Conservation (phyloP, 2,888 invertebrate genomes). For the Schizotus pectinicornis region DNA sequence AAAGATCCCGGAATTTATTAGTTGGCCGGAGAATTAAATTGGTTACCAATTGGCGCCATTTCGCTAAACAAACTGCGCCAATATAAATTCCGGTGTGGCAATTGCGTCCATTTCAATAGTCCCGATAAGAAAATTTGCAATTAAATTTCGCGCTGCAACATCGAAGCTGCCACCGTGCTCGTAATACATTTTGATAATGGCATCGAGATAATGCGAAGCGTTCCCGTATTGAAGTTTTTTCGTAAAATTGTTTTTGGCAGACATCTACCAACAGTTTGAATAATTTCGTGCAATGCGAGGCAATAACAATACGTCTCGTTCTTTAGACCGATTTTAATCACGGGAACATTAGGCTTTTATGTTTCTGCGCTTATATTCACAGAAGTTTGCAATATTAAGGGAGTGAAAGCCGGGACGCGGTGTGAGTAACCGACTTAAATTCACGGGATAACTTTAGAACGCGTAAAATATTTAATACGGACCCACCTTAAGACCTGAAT, state of each 20-base stretch:
- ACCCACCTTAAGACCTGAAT: conserved; percentile 16
- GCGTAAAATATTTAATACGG: conserved; percentile 17
- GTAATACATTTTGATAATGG: conserved; percentile 1
- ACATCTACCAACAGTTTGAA: too few species aligned
- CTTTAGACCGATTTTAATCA: neutral
- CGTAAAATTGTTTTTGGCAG: too few species aligned
- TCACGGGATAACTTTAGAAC: conserved; percentile 12
- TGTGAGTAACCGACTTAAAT: conserved; percentile 3
- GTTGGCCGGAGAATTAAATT: too few species aligned
- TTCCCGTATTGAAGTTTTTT: neutral
- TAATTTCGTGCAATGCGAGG: too few species aligned
- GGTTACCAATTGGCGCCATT: too few species aligned
- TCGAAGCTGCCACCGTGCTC: neutral
- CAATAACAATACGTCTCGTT: too few species aligned
- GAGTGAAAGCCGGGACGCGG: neutral
- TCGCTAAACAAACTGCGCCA: too few species aligned
- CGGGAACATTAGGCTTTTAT: neutral
- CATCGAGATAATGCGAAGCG: neutral
- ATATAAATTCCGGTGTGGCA: too few species aligned
- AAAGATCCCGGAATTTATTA: too few species aligned
- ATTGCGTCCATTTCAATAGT: too few species aligned
- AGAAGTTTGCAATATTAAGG: conserved; percentile 1
- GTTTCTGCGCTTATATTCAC: neutral
- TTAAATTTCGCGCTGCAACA: conserved; percentile 5
- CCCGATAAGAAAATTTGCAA: conserved; percentile 1